A percentile compares a stretch with the other conserved stretches of the same genome.
phyloP scores from a whole-genome alignment of 92 coral and sea anemone species.

The Galaxea fascicularis region DNA sequence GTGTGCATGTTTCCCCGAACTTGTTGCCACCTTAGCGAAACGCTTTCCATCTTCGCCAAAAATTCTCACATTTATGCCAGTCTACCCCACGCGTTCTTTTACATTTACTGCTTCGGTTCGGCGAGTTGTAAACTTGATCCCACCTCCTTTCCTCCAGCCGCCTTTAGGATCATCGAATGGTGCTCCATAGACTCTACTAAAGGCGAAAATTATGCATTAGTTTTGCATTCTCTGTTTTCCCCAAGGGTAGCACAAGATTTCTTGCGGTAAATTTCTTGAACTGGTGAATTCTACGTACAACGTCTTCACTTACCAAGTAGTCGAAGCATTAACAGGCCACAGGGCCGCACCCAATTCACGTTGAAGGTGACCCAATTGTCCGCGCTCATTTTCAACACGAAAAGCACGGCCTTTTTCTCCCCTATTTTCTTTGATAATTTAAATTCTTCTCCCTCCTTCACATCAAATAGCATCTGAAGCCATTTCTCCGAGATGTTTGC shows the following conservation, averaged over 20 bases:
- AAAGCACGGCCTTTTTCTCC: no score
- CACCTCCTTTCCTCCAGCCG: conserved; percentile 33
- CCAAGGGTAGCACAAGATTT: background rate
- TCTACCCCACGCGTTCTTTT: no score
- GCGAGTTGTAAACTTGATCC: no score
- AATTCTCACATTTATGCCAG: no score
- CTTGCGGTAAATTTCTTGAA: background rate
- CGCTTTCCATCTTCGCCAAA: no score
- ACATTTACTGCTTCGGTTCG: no score
- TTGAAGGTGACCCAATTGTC: conserved; percentile 1
- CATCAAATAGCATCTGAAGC: no score
- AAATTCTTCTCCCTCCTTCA: no score
- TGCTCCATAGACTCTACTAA: conserved; percentile 5
- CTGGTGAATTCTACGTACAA: conserved; percentile 5
- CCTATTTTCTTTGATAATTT: no score
- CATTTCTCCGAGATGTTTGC: no score
- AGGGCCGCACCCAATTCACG: conserved; percentile 33
- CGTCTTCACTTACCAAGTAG: conserved; percentile 33
- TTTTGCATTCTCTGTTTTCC: background rate
- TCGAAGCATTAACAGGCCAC: conserved; percentile 36
- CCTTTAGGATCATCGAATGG: conserved; percentile 31
- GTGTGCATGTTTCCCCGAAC: no score
- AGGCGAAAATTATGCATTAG: background rate
- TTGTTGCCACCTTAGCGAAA: no score
- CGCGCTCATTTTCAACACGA: conserved; percentile 4